These are phyloP conservation scores for Pelagia noctiluca DNA, from an alignment of 30 jellyfish, hydroid and myxozoan genomes.

Conservation along the genomic window DNA sequence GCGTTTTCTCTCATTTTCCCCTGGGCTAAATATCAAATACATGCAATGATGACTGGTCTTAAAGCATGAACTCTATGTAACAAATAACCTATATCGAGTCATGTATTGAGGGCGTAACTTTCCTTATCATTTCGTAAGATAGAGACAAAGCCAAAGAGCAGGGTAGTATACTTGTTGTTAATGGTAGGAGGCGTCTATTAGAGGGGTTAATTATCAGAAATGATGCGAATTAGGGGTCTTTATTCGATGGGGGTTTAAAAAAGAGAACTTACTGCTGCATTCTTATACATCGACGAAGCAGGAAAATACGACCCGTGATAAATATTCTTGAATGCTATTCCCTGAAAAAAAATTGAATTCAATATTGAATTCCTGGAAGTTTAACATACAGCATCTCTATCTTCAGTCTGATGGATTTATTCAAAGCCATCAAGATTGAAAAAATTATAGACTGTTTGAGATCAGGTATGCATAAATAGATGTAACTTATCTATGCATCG, in stretches of 20 bases:
- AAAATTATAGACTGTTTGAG: neutral
- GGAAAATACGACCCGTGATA: slow-evolving; percentile 83
- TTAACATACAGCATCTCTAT: neutral
- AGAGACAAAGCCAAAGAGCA: no score
- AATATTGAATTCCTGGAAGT: neutral
- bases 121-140: no score
- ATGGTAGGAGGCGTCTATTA: neutral
- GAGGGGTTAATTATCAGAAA: neutral
- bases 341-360: slow-evolving; percentile 37
- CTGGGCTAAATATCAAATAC: no score
- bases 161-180: neutral
- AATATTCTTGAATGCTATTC: slow-evolving; percentile 79
- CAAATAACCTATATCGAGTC: neutral
- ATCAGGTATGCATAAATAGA: neutral
- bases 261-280: slow-evolving; percentile 55
- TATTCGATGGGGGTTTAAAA: neutral
- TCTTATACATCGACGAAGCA: slow-evolving; percentile 82
- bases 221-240: neutral
- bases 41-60: no score
- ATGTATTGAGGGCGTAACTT: neutral
- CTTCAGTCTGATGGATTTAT: neutral
- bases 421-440: neutral
- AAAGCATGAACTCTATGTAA: no score
- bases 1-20: no score
- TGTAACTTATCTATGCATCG: neutral